Conservation (phyloP, 2,113 vertebrate species). For the Rhinoptilus africanus region DNA sequence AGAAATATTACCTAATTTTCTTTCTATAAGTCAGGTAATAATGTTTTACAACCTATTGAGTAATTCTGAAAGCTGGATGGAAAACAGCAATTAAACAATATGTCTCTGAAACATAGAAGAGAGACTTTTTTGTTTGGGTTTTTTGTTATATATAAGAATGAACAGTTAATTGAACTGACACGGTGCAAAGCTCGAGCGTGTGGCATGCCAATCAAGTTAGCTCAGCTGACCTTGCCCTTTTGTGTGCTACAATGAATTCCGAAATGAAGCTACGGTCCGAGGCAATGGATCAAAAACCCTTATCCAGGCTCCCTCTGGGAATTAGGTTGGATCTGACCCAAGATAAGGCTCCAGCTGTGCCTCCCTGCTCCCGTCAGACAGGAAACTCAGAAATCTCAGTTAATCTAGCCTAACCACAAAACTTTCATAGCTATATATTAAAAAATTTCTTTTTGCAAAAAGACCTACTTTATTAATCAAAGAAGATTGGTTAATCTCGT, state of each 20-base stretch:
- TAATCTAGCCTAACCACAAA: background rate
- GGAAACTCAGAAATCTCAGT: background rate
- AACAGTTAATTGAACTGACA: background rate
- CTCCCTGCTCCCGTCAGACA: background rate
- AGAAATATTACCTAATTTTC: background rate
- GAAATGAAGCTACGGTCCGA: background rate
- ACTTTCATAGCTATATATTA: background rate
- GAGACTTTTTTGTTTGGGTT: background rate
- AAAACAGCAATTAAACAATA: background rate
- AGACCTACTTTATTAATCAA: background rate
- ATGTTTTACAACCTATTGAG: background rate
- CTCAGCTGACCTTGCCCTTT: background rate
- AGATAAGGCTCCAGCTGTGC: conserved; percentile 11
- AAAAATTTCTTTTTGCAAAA: background rate
- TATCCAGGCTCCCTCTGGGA: background rate
- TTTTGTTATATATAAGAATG: background rate
- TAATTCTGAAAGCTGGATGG: background rate
- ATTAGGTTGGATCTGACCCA: background rate
- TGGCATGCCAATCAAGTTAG: background rate
- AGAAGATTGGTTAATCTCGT: background rate
- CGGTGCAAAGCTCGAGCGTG: background rate
- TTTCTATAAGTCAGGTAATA: background rate
- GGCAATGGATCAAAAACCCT: background rate
- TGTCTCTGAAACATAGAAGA: background rate
- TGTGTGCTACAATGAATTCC: background rate